phyloP scores from a whole-genome alignment of 1,140 invertebrate species.

The Eumeta japonica region DNA sequence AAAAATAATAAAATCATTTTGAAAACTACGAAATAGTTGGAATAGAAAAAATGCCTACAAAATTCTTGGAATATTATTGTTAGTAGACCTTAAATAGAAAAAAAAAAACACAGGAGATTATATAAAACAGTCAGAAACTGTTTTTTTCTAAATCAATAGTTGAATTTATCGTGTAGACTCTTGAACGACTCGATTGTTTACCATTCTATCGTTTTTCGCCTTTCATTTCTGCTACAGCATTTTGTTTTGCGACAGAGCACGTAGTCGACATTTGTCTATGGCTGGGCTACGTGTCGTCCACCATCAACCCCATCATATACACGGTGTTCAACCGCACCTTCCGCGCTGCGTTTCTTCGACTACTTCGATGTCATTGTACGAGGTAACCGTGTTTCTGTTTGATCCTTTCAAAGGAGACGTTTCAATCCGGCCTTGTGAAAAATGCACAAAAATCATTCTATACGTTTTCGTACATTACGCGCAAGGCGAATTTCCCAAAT shows the following conservation, averaged over 20 bases:
- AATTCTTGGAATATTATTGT: conserved; percentile 1
- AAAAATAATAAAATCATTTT: too few relatives aligned
- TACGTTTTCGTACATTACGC: too few relatives aligned
- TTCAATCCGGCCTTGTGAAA: too few relatives aligned
- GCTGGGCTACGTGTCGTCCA: conserved; percentile 87
- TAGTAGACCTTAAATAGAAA: background rate
- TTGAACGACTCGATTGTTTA: conserved; percentile 1
- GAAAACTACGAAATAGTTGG: too few relatives aligned
- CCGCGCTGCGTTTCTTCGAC: conserved; percentile 76
- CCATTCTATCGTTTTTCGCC: background rate
- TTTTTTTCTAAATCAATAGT: background rate
- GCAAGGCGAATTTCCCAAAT: background rate
- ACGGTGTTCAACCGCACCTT: conserved; percentile 88
- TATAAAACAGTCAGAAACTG: background rate
- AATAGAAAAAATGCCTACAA: too few relatives aligned
- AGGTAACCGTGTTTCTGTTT: conserved; percentile 54
- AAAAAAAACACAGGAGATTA: background rate
- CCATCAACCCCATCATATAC: conserved; percentile 83
- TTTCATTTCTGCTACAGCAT: background rate
- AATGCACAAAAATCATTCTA: too few relatives aligned
- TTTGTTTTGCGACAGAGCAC: conserved; percentile 43
- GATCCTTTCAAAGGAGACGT: too few relatives aligned
- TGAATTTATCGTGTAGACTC: background rate
- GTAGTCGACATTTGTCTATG: conserved; percentile 78
- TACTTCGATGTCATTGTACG: conserved; percentile 73